Conservation (phyloP, 2,113 vertebrate species). For the Donacobius atricapilla region DNA sequence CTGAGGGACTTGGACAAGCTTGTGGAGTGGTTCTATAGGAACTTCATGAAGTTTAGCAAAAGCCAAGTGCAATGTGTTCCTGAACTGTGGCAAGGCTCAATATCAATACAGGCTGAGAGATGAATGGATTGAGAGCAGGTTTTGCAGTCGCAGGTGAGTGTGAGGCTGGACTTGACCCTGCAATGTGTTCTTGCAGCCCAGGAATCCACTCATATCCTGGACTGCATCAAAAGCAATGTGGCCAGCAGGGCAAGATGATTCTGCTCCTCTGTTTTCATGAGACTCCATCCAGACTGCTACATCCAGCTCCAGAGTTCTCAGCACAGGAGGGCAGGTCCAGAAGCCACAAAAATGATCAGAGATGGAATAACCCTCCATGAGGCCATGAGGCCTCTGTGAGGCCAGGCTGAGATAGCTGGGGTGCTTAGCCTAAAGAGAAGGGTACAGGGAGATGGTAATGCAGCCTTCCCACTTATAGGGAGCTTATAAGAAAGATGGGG, state of each 20-base stretch:
- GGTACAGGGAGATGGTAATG: neutral
- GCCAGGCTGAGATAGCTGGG: neutral
- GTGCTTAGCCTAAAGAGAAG: neutral
- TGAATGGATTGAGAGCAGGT: neutral
- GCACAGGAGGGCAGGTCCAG: neutral
- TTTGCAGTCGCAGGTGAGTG: neutral
- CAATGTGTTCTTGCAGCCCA: neutral
- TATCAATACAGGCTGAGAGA: neutral
- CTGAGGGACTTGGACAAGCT: neutral
- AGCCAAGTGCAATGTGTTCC: neutral
- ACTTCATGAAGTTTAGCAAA: neutral
- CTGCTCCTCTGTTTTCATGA: neutral
- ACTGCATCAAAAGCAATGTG: accelerated
- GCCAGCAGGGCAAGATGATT: accelerated
- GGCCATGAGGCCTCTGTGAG: too few relatives aligned
- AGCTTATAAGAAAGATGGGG: neutral
- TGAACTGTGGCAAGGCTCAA: accelerated
- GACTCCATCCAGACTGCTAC: neutral
- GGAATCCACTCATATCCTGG: neutral
- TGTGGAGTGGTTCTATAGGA: neutral
- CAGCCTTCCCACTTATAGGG: neutral
- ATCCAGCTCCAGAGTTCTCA: neutral
- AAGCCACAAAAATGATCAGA: neutral
- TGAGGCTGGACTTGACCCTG: neutral
- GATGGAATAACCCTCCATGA: neutral